Evolutionary conservation across 2,797 vertebrate species (phyloP).

Genomic region (Scolopax bukidnonensis): DNA sequence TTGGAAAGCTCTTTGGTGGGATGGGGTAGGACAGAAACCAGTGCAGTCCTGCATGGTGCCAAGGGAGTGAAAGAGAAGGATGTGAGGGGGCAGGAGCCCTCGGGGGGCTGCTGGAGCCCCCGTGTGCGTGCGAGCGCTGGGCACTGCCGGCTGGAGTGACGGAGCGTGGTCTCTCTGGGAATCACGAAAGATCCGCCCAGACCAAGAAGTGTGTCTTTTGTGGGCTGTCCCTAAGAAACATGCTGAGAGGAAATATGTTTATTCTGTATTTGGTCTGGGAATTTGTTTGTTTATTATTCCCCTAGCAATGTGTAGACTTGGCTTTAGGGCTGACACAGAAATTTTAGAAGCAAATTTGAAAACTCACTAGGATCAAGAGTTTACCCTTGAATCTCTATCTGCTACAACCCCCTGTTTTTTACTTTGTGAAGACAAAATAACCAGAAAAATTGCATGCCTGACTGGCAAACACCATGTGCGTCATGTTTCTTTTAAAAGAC

Average conservation of each 20-base stretch:
- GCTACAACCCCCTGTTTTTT: background rate
- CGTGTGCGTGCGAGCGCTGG: fast-evolving
- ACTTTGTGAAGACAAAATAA: background rate
- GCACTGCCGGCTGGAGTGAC: background rate
- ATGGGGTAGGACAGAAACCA: fast-evolving
- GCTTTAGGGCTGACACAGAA: background rate
- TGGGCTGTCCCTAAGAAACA: background rate
- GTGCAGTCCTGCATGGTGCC: background rate
- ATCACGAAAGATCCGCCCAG: fast-evolving
- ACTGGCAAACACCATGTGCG: background rate
- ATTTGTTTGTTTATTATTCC: conserved; percentile 26
- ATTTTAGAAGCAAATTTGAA: background rate
- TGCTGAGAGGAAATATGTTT: background rate
- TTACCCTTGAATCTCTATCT: background rate
- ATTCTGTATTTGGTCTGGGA: background rate
- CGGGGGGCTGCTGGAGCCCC: background rate
- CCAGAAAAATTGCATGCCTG: background rate
- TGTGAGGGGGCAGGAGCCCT: background rate
- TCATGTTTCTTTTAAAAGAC: conserved; percentile 25
- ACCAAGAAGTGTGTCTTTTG: background rate
- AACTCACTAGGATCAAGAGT: background rate
- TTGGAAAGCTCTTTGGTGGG: background rate
- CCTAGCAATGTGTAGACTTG: background rate
- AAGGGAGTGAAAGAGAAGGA: background rate
- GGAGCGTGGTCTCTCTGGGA: background rate